Evolutionary conservation across 2,113 vertebrate genomes (phyloP), one percentile per base, ranked within the genome.

Genomic region (Megatriorchis doriae): DNA sequence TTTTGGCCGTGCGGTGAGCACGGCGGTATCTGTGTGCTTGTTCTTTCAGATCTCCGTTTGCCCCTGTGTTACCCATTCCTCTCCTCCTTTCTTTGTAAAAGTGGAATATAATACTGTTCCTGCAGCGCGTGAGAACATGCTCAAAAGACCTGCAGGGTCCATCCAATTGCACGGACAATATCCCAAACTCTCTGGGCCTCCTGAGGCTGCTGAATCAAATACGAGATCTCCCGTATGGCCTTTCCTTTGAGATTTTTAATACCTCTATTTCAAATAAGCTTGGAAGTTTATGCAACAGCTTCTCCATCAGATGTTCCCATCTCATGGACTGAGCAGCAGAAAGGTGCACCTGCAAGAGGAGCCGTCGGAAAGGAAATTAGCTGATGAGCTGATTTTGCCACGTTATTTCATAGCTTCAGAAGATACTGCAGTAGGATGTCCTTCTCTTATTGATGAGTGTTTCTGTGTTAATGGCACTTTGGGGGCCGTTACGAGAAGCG

Each of bases 201-300:
- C 91, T 1, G 6, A 79, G 93, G 92, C 92, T 90, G 85, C 63
- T 59, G 61, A 6, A 68, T 73, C 78, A 11, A 74, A 72, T 7
- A 21, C 0, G 0, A 79, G 27, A 72, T 65, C 66, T 95, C 87
- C 87, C 13, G 25, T 27, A 65, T 45, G 85, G 92, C 84, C 81
- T 94, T 95, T 77, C 79, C 90, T 90, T 68, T 34, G 84, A 66
- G 71, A 82, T 58, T 81, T 80, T 66, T 25, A 40, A 88, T 90
- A 75, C 96, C 88, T 94, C 90, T 75, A 4, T 88, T 93, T 66
- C 1, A 0, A 79, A 75, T 29, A 61, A 86, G 84, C 92, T 87
- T 58, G 71, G 82, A 55, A 88, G 62, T 85, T 93, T 21, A 63
- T 67, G 78, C 92, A 91, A 8, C 56, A 88, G 81, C 90, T 58